Evolutionary conservation across 2,113 vertebrate genomes (phyloP).

Genomic region (Oryzias curvinotus): DNA sequence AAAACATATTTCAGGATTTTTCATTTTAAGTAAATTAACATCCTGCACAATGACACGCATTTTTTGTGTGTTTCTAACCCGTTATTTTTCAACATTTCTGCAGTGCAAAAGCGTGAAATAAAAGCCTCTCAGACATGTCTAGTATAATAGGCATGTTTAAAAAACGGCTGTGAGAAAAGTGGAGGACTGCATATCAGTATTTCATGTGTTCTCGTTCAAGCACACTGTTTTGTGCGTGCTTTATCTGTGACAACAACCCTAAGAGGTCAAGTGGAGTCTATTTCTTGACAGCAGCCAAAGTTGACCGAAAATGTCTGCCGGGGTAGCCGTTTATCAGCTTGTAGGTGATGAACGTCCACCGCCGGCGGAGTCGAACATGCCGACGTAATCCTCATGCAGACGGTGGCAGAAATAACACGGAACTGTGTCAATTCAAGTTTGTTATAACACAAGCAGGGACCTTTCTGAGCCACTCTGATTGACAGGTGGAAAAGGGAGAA

Average conservation of each 20-base stretch:
- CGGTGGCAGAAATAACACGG: conserved; percentile 56
- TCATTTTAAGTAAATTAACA: too few relatives aligned
- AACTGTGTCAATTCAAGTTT: conserved; percentile 43
- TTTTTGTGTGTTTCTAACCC: too few relatives aligned
- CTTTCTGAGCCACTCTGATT: conserved; percentile 51
- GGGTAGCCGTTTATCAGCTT: conserved; percentile 27
- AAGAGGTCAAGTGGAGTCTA: not conserved
- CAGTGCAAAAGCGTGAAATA: too few relatives aligned
- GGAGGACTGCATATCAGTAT: not conserved
- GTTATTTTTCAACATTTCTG: too few relatives aligned
- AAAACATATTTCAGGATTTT: too few relatives aligned
- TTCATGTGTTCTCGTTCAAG: not conserved
- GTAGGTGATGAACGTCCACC: conserved; percentile 5
- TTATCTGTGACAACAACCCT: not conserved
- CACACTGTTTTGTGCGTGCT: too few relatives aligned
- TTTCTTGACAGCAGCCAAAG: not conserved
- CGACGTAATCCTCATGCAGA: conserved; percentile 41
- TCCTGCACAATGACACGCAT: too few relatives aligned
- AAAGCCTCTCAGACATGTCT: too few relatives aligned
- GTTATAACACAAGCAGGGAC: conserved; percentile 47
- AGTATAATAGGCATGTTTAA: not conserved
- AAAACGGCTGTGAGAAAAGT: not conserved
- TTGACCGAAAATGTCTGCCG: not conserved
- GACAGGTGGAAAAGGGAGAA: conserved; percentile 62
- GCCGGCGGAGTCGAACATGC: conserved; percentile 30